Evolutionary conservation across 2,888 invertebrate genomes (phyloP).

Genomic region (Girardia tigrina): DNA sequence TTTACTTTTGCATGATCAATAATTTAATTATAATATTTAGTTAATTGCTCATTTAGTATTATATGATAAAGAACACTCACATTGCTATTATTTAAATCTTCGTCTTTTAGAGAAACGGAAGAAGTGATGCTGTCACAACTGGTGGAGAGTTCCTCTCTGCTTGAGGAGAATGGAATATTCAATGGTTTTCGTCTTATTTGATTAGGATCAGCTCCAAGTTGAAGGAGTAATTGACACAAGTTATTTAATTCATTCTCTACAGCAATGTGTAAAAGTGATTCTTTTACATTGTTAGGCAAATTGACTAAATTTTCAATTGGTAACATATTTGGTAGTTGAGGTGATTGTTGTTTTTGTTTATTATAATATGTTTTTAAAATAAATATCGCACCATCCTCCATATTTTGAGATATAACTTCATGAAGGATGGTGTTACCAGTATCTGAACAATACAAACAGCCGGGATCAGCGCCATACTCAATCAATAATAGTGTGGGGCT

Average conservation of each 20-base stretch:
- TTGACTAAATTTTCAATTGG: slow-evolving; percentile 2
- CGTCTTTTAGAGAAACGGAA: not conserved
- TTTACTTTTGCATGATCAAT: no score
- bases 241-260: not conserved
- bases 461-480: not conserved
- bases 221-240: not conserved
- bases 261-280: not conserved
- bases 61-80: no score
- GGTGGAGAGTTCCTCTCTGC: not conserved
- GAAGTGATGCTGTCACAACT: not conserved
- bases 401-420: not conserved
- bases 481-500: not conserved
- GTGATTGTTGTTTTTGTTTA: not conserved
- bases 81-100: not conserved
- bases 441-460: not conserved
- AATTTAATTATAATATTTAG: no score
- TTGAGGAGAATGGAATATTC: not conserved
- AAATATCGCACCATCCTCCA: not conserved
- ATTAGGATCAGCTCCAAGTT: slow-evolving; percentile 2
- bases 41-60: no score
- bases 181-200: not conserved
- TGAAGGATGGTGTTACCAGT: not conserved
- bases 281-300: slow-evolving; percentile 7
- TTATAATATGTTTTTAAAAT: not conserved
- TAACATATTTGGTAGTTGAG: not conserved